These are phyloP conservation scores for Thalassoma bifasciatum DNA, from an alignment of 2,113 vertebrate genomes.

Conservation along the genomic window DNA sequence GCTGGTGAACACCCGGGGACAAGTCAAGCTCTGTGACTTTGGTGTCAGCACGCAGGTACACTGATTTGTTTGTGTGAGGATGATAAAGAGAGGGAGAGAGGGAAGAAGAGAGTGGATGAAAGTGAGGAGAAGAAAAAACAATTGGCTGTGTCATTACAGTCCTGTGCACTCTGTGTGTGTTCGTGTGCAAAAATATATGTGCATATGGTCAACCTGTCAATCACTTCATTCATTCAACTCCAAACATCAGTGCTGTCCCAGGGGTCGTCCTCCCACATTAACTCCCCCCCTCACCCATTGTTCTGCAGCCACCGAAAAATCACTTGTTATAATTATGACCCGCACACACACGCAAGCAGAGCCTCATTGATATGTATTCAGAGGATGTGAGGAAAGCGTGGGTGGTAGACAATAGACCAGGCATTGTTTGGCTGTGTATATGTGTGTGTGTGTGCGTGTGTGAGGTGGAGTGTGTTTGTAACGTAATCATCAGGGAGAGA, in stretches of 20 bases:
- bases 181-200: neutral
- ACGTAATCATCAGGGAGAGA: constrained; percentile 69
- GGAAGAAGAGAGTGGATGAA: constrained; percentile 17
- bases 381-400: constrained; percentile 81
- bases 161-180: constrained; percentile 22
- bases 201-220: constrained; percentile 74
- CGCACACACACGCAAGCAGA: constrained; percentile 84
- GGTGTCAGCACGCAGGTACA: constrained; percentile 99
- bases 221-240: constrained; percentile 68
- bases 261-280: constrained; percentile 70
- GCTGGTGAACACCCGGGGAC: constrained; percentile 96
- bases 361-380: constrained; percentile 95
- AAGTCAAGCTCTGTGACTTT: constrained; percentile 99
- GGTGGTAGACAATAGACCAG: constrained; percentile 91
- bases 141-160: constrained; percentile 8
- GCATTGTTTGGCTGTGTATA: constrained; percentile 72
- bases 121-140: constrained; percentile 9
- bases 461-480: constrained; percentile 51
- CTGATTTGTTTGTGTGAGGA: constrained; percentile 41
- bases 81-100: constrained; percentile 12
- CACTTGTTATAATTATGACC: constrained; percentile 96
- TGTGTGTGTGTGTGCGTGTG: constrained; percentile 66
- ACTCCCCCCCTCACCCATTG: constrained; percentile 61
- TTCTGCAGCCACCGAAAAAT: constrained; percentile 68
- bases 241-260: constrained; percentile 60